Percentiles rank a stretch among this genome's conserved stretches.
phyloP scores from a whole-genome alignment of 2,113 vertebrate species.

The Psophia crepitans region DNA sequence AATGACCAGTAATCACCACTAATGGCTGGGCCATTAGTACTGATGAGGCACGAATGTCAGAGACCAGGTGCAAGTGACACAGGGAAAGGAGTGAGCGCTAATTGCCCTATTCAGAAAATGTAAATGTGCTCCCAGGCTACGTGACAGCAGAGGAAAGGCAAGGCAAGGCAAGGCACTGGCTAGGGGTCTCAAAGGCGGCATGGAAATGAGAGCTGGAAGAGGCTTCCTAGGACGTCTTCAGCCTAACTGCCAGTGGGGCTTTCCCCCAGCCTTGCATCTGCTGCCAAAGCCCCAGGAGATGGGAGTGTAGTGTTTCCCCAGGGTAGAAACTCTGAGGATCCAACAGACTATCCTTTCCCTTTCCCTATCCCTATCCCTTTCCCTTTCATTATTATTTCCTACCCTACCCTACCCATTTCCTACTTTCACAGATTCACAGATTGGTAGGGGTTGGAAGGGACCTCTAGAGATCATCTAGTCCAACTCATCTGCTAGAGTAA shows the following conservation, averaged over 20 bases:
- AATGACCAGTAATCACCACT: conserved; percentile 52
- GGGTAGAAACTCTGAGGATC: neutral
- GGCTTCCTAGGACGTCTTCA: neutral
- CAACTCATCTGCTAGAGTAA: too few species aligned
- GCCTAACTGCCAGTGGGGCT: neutral
- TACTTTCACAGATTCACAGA: too few species aligned
- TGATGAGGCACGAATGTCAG: conserved; percentile 37
- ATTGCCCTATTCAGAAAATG: conserved; percentile 63
- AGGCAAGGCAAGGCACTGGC: neutral
- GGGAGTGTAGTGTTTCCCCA: fast-evolving
- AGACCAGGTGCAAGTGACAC: conserved; percentile 17
- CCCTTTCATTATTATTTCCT: neutral
- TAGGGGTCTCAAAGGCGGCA: neutral
- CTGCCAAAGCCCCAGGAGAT: neutral
- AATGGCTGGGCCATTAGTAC: conserved; percentile 53
- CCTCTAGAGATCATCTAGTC: too few species aligned
- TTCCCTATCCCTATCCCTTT: too few species aligned
- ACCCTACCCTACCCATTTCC: neutral
- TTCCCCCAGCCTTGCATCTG: neutral
- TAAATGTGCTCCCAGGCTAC: neutral
- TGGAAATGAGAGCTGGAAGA: neutral
- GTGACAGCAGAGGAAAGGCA: neutral
- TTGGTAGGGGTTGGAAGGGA: too few species aligned
- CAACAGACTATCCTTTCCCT: too few species aligned
- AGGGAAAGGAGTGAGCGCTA: neutral